Evolutionary conservation across 1,140 invertebrate genomes (phyloP).

Genomic region (Anastatus disparis): DNA sequence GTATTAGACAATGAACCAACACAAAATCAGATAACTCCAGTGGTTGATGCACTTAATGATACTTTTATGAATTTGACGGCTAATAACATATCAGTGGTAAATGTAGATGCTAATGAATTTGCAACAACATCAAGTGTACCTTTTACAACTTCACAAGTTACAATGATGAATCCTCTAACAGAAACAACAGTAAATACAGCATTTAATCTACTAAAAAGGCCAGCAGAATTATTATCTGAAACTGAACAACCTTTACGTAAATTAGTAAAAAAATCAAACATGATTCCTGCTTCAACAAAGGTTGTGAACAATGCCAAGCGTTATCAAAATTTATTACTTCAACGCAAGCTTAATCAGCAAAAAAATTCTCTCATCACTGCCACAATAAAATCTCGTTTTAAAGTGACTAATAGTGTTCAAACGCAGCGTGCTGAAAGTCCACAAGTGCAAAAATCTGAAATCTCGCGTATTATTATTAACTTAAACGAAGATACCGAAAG

Average conservation of each 20-base stretch:
- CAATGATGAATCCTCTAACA: neutral
- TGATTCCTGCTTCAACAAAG: slow-evolving; percentile 52
- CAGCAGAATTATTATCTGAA: neutral
- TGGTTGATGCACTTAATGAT: neutral
- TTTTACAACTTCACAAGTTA: neutral
- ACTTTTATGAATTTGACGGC: neutral
- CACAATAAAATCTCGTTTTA: slow-evolving; percentile 8
- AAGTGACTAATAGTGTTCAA: slow-evolving; percentile 19
- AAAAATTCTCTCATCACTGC: slow-evolving; percentile 44
- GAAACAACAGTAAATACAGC: neutral
- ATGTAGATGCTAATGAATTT: no score
- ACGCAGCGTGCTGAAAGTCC: slow-evolving; percentile 42
- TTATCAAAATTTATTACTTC: slow-evolving; percentile 51
- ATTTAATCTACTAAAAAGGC: neutral
- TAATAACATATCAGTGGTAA: no score
- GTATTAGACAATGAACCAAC: neutral
- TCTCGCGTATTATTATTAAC: slow-evolving; percentile 58
- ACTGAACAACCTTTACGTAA: slow-evolving; percentile 42
- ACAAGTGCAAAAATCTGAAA: slow-evolving; percentile 40
- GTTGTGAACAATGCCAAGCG: slow-evolving; percentile 58
- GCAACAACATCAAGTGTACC: neutral
- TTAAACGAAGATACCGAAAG: slow-evolving; percentile 60
- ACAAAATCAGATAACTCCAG: neutral
- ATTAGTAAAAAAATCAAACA: slow-evolving; percentile 44
- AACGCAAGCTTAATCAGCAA: slow-evolving; percentile 52